Percentiles rank a stretch among this genome's conserved stretches.
Conservation (phyloP, 2,888 invertebrate species). For the Idaea aversata region DNA sequence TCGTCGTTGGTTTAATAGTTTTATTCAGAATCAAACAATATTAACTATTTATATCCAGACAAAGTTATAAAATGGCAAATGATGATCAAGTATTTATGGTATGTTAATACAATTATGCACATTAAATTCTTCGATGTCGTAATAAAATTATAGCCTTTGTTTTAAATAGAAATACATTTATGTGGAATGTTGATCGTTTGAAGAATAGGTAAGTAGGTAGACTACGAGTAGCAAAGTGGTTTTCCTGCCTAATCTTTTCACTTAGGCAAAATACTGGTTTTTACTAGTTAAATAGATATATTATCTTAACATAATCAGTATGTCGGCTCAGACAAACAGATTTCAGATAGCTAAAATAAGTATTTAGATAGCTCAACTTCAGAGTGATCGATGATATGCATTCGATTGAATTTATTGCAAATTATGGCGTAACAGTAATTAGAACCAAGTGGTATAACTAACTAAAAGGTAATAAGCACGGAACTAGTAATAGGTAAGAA, state of each 20-base stretch:
- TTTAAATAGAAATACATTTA: too few relatives aligned
- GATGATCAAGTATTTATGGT: background rate
- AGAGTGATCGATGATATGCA: background rate
- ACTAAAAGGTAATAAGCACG: too few relatives aligned
- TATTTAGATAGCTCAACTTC: background rate
- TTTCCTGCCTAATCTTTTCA: background rate
- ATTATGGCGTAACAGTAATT: background rate
- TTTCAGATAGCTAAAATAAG: background rate
- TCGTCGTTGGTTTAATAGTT: background rate
- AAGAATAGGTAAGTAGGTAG: too few relatives aligned
- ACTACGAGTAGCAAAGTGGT: too few relatives aligned
- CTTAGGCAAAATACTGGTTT: background rate
- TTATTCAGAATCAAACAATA: background rate
- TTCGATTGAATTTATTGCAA: background rate
- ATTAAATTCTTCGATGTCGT: background rate
- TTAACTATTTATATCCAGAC: background rate
- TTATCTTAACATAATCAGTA: background rate
- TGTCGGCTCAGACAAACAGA: conserved; percentile 1
- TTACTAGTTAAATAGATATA: background rate
- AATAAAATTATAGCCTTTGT: background rate
- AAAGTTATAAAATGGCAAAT: background rate
- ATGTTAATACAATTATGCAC: background rate
- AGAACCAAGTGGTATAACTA: too few relatives aligned
- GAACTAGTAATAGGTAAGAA: too few relatives aligned
- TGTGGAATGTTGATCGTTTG: too few relatives aligned